A percentile compares a stretch with the other conserved stretches of the same genome.
phyloP scores from a whole-genome alignment of 1,140 invertebrate genomes.

The Drosophila biarmipes region DNA sequence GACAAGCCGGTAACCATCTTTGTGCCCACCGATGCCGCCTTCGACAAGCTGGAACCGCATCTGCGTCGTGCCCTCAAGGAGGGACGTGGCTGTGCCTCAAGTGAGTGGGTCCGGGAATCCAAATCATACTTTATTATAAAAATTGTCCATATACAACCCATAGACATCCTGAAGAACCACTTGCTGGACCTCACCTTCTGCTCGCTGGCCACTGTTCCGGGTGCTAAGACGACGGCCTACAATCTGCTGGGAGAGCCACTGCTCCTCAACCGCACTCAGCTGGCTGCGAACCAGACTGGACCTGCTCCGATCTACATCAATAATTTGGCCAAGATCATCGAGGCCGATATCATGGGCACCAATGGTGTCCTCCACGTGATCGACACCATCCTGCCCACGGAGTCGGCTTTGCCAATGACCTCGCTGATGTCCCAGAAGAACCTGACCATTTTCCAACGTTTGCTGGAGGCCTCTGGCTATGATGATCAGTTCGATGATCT shows the following conservation, averaged over 20 bases:
- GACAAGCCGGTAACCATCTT: conserved; percentile 87
- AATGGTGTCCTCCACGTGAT: conserved; percentile 90
- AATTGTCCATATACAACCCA: background rate
- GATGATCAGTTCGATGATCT: conserved; percentile 86
- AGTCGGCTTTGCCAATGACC: conserved; percentile 85
- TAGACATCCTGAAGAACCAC: conserved; percentile 88
- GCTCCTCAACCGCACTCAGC: conserved; percentile 85
- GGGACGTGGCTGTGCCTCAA: conserved; percentile 85
- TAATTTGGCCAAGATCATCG: conserved; percentile 84
- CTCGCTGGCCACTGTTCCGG: conserved; percentile 86
- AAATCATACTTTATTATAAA: background rate
- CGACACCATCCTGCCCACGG: conserved; percentile 88
- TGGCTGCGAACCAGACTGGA: conserved; percentile 41
- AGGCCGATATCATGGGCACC: conserved; percentile 86
- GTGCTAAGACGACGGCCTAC: conserved; percentile 85
- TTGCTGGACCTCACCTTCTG: conserved; percentile 89
- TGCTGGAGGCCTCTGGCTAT: conserved; percentile 86
- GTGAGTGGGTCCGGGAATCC: conserved; percentile 70
- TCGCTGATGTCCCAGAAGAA: conserved; percentile 85
- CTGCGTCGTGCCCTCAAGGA: conserved; percentile 83
- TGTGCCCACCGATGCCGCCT: conserved; percentile 88
- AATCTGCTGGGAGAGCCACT: conserved; percentile 86
- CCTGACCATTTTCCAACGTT: conserved; percentile 85
- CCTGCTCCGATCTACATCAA: conserved; percentile 83
- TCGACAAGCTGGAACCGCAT: conserved; percentile 85